Percentiles rank a stretch among this genome's conserved stretches.
Conservation (phyloP, 2,888 invertebrate genomes). For the Leptarthrus brevirostris region DNA sequence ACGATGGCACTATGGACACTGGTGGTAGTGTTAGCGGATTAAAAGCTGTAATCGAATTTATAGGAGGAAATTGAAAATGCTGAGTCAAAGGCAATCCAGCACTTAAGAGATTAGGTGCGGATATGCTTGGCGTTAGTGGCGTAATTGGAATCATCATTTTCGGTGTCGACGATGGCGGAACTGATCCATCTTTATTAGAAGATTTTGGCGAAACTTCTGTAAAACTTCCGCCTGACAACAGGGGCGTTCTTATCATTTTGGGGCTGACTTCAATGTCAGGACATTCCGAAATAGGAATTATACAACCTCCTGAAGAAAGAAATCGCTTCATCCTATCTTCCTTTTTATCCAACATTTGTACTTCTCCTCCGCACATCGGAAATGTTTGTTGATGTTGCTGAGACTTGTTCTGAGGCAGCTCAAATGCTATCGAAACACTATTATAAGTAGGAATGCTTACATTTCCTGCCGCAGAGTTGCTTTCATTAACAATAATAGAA, state of each 20-base stretch:
- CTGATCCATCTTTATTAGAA: neutral
- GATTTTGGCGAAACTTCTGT: conserved; percentile 67
- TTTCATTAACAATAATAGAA: neutral
- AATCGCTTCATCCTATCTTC: conserved; percentile 59
- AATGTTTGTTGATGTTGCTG: conserved; percentile 13
- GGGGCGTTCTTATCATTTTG: conserved; percentile 82
- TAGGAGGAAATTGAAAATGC: conserved; percentile 75
- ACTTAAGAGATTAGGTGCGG: conserved; percentile 61
- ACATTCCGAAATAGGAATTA: conserved; percentile 73
- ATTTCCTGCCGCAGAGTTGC: neutral
- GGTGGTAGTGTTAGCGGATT: conserved; percentile 77
- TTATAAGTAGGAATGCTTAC: neutral
- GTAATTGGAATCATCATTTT: conserved; percentile 71
- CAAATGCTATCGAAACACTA: neutral
- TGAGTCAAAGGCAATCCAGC: conserved; percentile 58
- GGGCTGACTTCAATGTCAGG: conserved; percentile 75
- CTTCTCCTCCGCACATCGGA: conserved; percentile 56
- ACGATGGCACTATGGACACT: conserved; percentile 64
- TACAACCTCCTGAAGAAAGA: conserved; percentile 65
- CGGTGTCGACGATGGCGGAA: conserved; percentile 59
- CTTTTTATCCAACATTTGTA: conserved; percentile 39
- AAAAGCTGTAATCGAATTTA: conserved; percentile 77
- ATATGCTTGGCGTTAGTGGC: conserved; percentile 70
- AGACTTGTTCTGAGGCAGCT: neutral
- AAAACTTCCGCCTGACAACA: conserved; percentile 86